These are phyloP conservation scores for Yponomeuta cagnagella DNA, from an alignment of 2,888 invertebrate species.

Conservation along the genomic window DNA sequence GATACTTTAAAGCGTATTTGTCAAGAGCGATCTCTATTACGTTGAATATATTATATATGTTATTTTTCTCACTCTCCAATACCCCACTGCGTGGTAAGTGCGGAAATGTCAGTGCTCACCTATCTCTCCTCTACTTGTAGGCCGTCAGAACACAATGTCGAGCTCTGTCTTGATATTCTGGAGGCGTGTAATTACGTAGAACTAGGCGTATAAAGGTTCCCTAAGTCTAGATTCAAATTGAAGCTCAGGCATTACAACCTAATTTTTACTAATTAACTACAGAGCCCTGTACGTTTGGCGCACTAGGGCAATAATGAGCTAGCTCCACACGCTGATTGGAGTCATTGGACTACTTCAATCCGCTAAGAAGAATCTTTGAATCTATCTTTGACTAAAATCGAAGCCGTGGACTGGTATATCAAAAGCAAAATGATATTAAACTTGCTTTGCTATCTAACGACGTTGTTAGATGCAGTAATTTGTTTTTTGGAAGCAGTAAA, in stretches of 20 bases:
- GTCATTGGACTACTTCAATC: too few species aligned
- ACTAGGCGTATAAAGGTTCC: neutral
- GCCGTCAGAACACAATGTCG: too few species aligned
- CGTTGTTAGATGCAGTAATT: neutral
- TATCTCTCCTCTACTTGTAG: too few species aligned
- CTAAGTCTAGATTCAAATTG: neutral
- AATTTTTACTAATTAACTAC: neutral
- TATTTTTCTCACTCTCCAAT: too few species aligned
- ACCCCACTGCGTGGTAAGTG: too few species aligned
- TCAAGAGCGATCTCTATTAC: slow-evolving; percentile 14
- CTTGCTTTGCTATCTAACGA: neutral
- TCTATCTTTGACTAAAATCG: neutral
- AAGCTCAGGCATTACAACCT: neutral
- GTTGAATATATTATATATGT: too few species aligned
- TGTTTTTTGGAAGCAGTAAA: neutral
- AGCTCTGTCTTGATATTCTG: too few species aligned
- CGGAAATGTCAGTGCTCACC: too few species aligned
- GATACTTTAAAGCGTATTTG: slow-evolving; percentile 14
- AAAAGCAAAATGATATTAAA: neutral
- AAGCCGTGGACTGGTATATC: neutral
- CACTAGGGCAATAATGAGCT: too few species aligned
- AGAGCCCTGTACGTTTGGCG: too few species aligned
- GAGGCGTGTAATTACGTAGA: neutral
- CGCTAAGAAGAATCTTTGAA: too few species aligned
- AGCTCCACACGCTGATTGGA: too few species aligned